Evolutionary conservation across 2,797 vertebrate genomes (phyloP).

Genomic region (Pipistrellus pygmaeus): DNA sequence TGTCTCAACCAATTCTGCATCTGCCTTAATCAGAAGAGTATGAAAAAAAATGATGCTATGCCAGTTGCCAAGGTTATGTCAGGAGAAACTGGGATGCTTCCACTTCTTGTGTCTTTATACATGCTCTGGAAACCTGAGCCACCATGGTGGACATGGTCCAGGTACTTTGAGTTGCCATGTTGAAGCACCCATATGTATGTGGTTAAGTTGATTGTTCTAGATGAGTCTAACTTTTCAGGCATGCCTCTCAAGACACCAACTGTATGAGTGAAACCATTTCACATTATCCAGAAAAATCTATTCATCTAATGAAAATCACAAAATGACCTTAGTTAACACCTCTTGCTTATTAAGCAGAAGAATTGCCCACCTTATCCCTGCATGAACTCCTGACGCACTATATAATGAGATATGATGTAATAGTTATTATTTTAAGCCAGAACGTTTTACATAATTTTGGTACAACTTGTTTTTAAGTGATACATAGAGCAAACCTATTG

Average conservation of each 20-base stretch:
- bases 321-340: neutral
- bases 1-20: neutral
- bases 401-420: neutral
- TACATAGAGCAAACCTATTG: neutral
- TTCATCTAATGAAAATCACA: neutral
- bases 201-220: neutral
- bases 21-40: neutral
- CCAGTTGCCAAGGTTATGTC: neutral
- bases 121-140: neutral
- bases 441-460: neutral
- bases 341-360: neutral
- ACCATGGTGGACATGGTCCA: neutral
- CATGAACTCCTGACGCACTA: neutral
- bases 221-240: neutral
- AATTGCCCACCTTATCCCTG: neutral
- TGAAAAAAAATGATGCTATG: neutral
- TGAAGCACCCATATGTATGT: neutral
- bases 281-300: neutral
- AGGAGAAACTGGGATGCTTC: neutral
- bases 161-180: neutral
- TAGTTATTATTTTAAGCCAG: slow-evolving; percentile 1
- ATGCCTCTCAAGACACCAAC: neutral
- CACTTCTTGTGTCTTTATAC: neutral
- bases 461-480: neutral
- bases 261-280: neutral